Base-by-base conservation (phyloP, 2,113 vertebrate genomes). In the Rhinopomastus cyanomelas region DNA sequence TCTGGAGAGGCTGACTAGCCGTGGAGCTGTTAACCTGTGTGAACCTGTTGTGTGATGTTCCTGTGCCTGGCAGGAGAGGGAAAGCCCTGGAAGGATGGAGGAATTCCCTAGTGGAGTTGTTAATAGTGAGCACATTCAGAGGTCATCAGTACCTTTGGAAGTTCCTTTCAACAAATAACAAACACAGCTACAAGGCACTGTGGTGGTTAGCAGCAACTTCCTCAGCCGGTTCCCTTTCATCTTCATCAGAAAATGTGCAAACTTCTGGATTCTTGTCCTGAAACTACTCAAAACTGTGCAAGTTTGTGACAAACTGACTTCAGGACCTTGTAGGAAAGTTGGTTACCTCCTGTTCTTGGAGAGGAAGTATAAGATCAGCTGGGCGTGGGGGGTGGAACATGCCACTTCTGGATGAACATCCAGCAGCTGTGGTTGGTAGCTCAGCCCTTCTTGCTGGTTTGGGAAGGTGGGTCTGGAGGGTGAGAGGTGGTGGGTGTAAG, bases 11-110 rank as follows among this genome's bases (percentile, higher is more conserved):
- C 18, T 48, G 16, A 17, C 11, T 42, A 42, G 39, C 11, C 4
- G 0, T 5, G 14, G 2, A 26, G 26, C 49, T 37, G 8, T 7
- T 30, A 11, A 42, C 23, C n/a, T 2, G 3, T 6, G 2, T 8
- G 62, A 48, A 19, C 36, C 19, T 34, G 44, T 16, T 10, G 42
- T 3, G 27, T 21, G 5, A 4, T 6, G 32, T 17, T 48, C 25
- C 59, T 44, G 49, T 22, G 3, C 39, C 6, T 4, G 20, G 13
- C 62, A 11, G 55, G 55, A 64, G 26, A 6, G 18, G 18, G 56
- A 4, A 39, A 44, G 53, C 59, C 48, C 64, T 30, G 76, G 6
- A 19, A 55, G 39, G 64, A 48, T 39, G 48, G 82, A 34, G 15
- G 21, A 16, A 16, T 65, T 6, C 2, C 23, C 1, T 6, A 13